Evolutionary conservation across 2,888 invertebrate species (phyloP).

Genomic region (Lucinisca nassula): DNA sequence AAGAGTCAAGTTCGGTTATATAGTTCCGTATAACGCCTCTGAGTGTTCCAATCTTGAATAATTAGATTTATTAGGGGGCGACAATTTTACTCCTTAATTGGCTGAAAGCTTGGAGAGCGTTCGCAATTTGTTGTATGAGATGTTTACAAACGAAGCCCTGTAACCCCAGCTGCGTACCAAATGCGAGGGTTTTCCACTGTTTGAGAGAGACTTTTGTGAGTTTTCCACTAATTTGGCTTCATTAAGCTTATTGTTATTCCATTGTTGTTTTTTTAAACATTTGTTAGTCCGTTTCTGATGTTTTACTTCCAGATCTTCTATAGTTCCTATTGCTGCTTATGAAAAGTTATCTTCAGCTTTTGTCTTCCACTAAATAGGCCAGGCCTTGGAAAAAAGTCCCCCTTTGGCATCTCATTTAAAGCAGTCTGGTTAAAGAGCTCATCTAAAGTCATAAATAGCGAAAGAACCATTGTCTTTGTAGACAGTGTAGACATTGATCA

Average conservation of each 20-base stretch:
- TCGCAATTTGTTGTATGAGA: neutral
- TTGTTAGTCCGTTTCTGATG: neutral
- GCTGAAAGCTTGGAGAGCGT: neutral
- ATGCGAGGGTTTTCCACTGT: neutral
- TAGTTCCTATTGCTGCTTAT: neutral
- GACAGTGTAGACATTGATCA: too few species aligned
- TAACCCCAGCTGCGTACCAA: neutral
- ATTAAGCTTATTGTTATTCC: neutral
- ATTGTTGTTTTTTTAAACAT: neutral
- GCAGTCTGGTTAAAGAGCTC: neutral
- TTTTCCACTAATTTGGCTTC: neutral
- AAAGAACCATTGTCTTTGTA: too few species aligned
- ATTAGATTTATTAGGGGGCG: conserved; percentile 14
- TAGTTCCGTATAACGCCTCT: neutral
- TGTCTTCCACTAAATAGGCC: neutral
- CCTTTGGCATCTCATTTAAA: neutral
- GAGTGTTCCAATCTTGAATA: neutral
- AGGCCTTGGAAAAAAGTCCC: neutral
- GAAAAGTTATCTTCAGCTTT: neutral
- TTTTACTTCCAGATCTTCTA: neutral
- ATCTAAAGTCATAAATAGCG: neutral
- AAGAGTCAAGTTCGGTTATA: conserved; percentile 6
- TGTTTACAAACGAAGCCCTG: neutral
- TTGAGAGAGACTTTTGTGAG: neutral
- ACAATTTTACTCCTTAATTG: conserved; percentile 5